phyloP scores from a whole-genome alignment of 2,113 vertebrate species.

The Callipepla californica region DNA sequence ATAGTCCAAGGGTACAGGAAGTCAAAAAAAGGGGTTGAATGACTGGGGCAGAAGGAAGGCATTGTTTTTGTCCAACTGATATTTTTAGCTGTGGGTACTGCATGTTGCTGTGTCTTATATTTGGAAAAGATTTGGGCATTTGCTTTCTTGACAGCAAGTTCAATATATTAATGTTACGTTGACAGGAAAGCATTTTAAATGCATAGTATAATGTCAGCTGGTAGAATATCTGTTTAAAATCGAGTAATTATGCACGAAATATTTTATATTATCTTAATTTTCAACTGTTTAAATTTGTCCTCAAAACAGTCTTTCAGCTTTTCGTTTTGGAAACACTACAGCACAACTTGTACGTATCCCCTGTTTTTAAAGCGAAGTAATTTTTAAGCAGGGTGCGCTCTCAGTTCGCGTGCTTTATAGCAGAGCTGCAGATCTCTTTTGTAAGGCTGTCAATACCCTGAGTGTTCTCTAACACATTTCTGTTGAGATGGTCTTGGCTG shows the following conservation, averaged over 20 bases:
- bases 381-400: background rate
- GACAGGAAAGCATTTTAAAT: background rate
- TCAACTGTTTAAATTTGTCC: background rate
- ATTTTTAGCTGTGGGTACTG: background rate
- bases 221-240: background rate
- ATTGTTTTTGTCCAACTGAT: background rate
- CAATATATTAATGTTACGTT: background rate
- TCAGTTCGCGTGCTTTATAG: background rate
- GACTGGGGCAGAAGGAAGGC: fast-evolving
- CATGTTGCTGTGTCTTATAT: background rate
- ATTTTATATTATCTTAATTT: background rate
- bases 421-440: background rate
- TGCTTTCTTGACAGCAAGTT: background rate
- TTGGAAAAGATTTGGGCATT: background rate
- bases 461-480: background rate
- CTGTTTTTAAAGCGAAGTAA: background rate
- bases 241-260: background rate
- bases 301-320: background rate
- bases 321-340: background rate
- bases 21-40: background rate
- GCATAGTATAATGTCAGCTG: background rate
- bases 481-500: background rate
- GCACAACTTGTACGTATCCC: background rate
- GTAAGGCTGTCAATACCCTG: fast-evolving
- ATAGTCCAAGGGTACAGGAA: background rate